Percentiles rank a stretch among this genome's conserved stretches.
Evolutionary conservation across 2,888 invertebrate genomes (phyloP).

Genomic region (Drosophila rubida): DNA sequence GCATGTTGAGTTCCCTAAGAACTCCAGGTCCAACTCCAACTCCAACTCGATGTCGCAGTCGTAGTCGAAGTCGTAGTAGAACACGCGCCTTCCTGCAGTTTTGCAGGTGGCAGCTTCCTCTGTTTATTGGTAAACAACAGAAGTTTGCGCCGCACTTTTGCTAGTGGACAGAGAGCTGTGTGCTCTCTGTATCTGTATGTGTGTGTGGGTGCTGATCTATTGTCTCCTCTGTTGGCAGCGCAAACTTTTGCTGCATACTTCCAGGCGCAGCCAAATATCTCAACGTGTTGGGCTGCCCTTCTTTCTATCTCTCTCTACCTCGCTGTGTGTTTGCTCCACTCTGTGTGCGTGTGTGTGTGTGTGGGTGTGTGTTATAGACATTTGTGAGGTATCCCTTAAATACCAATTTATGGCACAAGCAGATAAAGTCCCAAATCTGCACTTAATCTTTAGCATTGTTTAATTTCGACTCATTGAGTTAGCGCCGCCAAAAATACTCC

Average conservation of each 20-base stretch:
- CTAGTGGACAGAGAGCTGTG: slow-evolving; percentile 6
- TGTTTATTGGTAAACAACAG: slow-evolving; percentile 68
- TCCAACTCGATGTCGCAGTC: neutral
- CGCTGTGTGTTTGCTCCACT: slow-evolving; percentile 13
- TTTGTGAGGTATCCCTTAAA: slow-evolving; percentile 83
- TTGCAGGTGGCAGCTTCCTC: slow-evolving; percentile 57
- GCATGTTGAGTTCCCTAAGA: slow-evolving; percentile 56
- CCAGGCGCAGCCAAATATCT: slow-evolving; percentile 48
- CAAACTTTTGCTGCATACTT: slow-evolving; percentile 69
- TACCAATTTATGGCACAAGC: slow-evolving; percentile 84
- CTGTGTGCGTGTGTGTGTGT: slow-evolving; percentile 10
- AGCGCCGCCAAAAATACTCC: slow-evolving; percentile 57
- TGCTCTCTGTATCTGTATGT: neutral
- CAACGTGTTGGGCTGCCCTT: neutral
- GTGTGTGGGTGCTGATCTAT: slow-evolving; percentile 66
- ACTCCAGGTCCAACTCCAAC: slow-evolving; percentile 11
- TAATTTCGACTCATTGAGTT: slow-evolving; percentile 84
- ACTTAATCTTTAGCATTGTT: slow-evolving; percentile 85
- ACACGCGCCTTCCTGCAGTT: neutral
- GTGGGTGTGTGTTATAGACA: slow-evolving; percentile 66
- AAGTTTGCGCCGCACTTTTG: slow-evolving; percentile 54
- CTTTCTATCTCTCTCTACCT: neutral
- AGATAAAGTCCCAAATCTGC: slow-evolving; percentile 85
- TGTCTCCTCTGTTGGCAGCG: slow-evolving; percentile 64
- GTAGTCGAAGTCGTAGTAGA: neutral